These are phyloP conservation scores for Cartodere bifasciata DNA, from an alignment of 2,888 invertebrate species.

Conservation along the genomic window DNA sequence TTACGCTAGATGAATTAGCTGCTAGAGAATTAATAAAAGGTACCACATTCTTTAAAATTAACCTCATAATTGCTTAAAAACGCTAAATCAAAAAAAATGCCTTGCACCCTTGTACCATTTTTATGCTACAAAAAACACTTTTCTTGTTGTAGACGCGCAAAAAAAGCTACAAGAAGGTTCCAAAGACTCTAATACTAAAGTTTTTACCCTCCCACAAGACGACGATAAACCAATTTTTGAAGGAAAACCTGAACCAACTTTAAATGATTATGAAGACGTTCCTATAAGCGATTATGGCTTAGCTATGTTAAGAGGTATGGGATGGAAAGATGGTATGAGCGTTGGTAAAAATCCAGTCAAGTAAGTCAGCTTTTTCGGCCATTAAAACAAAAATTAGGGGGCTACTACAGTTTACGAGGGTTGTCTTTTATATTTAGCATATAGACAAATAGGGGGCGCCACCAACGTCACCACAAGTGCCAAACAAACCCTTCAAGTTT, in stretches of 20 bases:
- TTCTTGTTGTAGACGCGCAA: conserved; percentile 1
- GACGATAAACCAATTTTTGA: conserved; percentile 46
- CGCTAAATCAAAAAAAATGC: no score
- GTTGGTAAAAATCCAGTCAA: conserved; percentile 43
- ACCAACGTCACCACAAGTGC: no score
- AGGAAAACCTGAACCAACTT: conserved; percentile 48
- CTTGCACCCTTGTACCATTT: no score
- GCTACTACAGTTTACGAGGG: no score
- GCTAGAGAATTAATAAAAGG: conserved; percentile 58
- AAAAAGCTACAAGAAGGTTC: background rate
- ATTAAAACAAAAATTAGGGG: no score
- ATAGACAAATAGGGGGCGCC: no score
- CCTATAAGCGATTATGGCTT: conserved; percentile 74
- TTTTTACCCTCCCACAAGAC: conserved; percentile 45
- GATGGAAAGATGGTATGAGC: conserved; percentile 60
- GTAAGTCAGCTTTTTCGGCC: conserved; percentile 30
- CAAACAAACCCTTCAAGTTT: no score
- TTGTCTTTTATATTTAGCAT: no score
- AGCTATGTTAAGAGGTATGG: conserved; percentile 94
- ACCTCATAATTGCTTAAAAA: no score
- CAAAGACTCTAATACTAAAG: conserved; percentile 22
- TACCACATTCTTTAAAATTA: conserved; percentile 9
- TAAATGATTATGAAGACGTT: conserved; percentile 55
- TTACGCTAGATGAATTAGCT: conserved; percentile 57
- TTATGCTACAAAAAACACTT: conserved; percentile 1